phyloP scores from a whole-genome alignment of 2,888 invertebrate species.

The Amblyjoppa proteus region DNA sequence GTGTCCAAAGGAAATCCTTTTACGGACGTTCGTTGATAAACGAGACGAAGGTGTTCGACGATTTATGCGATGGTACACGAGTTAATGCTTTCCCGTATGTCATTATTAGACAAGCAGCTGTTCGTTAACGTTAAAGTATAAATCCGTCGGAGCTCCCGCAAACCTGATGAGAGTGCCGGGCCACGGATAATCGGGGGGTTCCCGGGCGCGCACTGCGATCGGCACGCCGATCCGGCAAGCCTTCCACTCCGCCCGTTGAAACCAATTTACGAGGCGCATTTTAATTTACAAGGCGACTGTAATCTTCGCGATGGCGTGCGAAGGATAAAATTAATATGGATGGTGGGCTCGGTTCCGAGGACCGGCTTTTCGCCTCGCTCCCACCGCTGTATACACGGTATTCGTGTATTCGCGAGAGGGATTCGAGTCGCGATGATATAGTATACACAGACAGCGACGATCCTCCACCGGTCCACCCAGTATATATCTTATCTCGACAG shows the following conservation, averaged over 20 bases:
- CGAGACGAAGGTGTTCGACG: constrained; percentile 29
- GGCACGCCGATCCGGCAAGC: constrained; percentile 6
- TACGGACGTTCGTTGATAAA: neutral
- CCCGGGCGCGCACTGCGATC: neutral
- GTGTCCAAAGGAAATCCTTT: no score
- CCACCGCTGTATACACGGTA: neutral
- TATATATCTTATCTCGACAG: constrained; percentile 67
- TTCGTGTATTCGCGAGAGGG: constrained; percentile 26
- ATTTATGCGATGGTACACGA: constrained; percentile 35
- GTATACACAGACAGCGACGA: neutral
- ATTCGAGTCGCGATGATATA: constrained; percentile 17
- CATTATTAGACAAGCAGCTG: constrained; percentile 56
- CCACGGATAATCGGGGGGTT: constrained; percentile 5
- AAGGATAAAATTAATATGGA: constrained; percentile 61
- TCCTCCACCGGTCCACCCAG: neutral
- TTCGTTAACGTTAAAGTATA: constrained; percentile 54
- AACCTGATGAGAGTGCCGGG: neutral
- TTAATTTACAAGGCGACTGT: constrained; percentile 62
- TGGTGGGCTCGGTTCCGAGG: neutral
- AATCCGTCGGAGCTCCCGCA: neutral
- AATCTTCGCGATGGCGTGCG: constrained; percentile 62
- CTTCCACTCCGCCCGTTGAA: constrained; percentile 31
- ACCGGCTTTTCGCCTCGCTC: neutral
- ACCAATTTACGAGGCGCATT: constrained; percentile 63
- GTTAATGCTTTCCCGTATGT: constrained; percentile 36